Percentiles rank a stretch among this genome's conserved stretches.
Evolutionary conservation across 2,888 invertebrate genomes (phyloP).

Genomic region (Lasiommata megera): DNA sequence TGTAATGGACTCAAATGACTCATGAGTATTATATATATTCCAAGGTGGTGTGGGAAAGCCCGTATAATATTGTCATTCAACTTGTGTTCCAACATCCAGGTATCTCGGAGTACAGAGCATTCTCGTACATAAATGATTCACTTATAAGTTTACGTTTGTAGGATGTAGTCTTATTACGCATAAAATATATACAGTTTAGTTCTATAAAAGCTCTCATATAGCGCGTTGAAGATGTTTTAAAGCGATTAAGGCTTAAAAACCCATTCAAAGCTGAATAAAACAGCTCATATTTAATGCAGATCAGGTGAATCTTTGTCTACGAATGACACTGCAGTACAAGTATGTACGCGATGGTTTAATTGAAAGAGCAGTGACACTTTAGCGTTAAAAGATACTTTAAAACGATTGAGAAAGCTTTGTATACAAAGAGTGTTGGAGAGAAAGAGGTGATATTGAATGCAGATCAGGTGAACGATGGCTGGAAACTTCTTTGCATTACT

Average conservation of each 20-base stretch:
- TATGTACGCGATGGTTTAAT: neutral
- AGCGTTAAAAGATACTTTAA: neutral
- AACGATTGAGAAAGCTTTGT: neutral
- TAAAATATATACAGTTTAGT: neutral
- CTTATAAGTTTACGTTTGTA: constrained; percentile 16
- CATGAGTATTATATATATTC: constrained; percentile 22
- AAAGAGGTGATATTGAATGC: neutral
- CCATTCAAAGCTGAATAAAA: neutral
- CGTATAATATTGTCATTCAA: constrained; percentile 60
- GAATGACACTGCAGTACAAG: neutral
- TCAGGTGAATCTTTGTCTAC: neutral
- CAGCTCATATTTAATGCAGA: neutral
- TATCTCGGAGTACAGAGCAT: constrained; percentile 26
- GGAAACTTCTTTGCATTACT: neutral
- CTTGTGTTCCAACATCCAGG: constrained; percentile 42
- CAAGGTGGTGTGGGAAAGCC: constrained; percentile 55
- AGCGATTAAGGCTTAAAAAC: neutral
- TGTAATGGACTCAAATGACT: constrained; percentile 22
- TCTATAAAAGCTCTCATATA: neutral
- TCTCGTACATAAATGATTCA: constrained; percentile 46
- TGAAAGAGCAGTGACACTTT: neutral
- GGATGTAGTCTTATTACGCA: constrained; percentile 1
- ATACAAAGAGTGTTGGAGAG: neutral
- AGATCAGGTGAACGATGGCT: neutral
- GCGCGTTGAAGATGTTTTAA: neutral